A percentile compares a stretch with the other conserved stretches of the same genome.
These are phyloP conservation scores for Salticus scenicus DNA, from an alignment of 2,888 invertebrate genomes.

Conservation along the genomic window DNA sequence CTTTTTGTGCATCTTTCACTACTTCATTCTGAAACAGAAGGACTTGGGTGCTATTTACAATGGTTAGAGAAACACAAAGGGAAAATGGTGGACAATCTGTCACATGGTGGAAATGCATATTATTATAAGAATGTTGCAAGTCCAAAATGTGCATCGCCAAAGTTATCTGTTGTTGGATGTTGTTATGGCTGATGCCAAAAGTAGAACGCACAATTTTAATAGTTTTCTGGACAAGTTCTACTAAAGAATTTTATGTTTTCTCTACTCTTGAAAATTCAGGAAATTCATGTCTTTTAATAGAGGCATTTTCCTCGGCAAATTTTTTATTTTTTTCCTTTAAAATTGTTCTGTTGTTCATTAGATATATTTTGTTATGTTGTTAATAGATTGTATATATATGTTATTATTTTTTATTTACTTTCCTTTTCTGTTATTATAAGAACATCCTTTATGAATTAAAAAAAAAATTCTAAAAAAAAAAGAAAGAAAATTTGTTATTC, in stretches of 20 bases:
- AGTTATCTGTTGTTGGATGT: conserved; percentile 67
- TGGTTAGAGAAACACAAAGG: conserved; percentile 30
- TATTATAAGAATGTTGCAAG: conserved; percentile 29
- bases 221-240: conserved; percentile 70
- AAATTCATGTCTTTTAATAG: conserved; percentile 4
- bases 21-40: conserved; percentile 2
- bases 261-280: conserved; percentile 2
- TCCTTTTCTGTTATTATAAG: too few relatives aligned
- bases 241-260: conserved; percentile 67
- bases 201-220: conserved; percentile 71
- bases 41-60: conserved; percentile 56
- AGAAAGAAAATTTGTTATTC: too few relatives aligned
- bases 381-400: too few relatives aligned
- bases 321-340: too few relatives aligned
- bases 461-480: too few relatives aligned
- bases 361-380: too few relatives aligned
- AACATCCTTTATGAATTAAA: too few relatives aligned
- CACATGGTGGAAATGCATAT: conserved; percentile 48
- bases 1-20: conserved; percentile 11
- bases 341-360: too few relatives aligned
- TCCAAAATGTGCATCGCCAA: conserved; percentile 65
- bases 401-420: too few relatives aligned
- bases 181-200: conserved; percentile 69
- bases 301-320: too few relatives aligned
- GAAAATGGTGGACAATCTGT: conserved; percentile 53